Evolutionary conservation across 2,113 vertebrate species (phyloP), one percentile per base, ranked within the genome.

Genomic region (Toxotes chatareus): DNA sequence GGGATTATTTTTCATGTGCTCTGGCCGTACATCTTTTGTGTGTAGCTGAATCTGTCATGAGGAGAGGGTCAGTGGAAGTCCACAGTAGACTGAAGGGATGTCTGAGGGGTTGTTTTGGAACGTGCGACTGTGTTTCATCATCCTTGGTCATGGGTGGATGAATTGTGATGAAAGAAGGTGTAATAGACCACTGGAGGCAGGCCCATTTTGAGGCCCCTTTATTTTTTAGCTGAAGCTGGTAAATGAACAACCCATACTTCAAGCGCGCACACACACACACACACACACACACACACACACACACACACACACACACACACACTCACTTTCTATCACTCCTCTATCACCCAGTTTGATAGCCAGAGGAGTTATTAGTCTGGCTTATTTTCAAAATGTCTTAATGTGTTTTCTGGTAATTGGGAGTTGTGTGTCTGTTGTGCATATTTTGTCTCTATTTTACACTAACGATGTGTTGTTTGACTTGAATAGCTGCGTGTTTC

Each of bases 81-180:
- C 74, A 62, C 12, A n/a, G 46, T 14, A 79, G 81, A 90, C 32
- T 23, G 64, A 85, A 77, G 72, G 57, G 36, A 64, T 27, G 57
- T 27, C 70, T 38, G 34, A 76, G 62, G 17, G 70, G 76, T 31
- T 79, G 72, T 72, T 84, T 55, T 84, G 19, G 75, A 85, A 80
- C 76, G 72, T 78, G 79, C 19, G 19, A 65, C 66, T 57, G 79
- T 61, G 82, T 86, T 90, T 87, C 86, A 86, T 92, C 89, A 88
- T 86, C 73, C 62, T 0, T 14, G 68, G 87, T 84, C 84, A 86
- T 83, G 72, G 82, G 76, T 80, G 73, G 46, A 46, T 82, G 46
- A 71, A 27, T 19, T 66, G 40, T 69, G 77, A 81, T 87, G 72
- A 80, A 86, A 78, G 86, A 36, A 51, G 46, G 36, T 5, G 46